phyloP scores from a whole-genome alignment of 2,113 vertebrate species.

The Pholis gunnellus region DNA sequence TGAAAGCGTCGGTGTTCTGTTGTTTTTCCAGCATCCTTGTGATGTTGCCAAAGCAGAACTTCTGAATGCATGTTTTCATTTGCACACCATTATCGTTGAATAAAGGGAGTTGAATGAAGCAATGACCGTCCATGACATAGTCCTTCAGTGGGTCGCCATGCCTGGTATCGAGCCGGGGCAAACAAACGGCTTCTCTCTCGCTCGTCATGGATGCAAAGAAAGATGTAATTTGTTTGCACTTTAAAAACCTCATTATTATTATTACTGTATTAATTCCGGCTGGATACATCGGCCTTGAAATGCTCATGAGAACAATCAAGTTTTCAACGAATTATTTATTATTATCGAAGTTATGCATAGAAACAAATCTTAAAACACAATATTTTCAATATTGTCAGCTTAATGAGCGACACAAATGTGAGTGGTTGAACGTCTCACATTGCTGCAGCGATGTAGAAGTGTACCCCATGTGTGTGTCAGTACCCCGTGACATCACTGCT shows the following conservation, averaged over 20 bases:
- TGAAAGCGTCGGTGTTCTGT: not conserved
- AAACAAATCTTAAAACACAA: too few relatives aligned
- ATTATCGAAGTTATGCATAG: too few relatives aligned
- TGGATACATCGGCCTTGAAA: not conserved
- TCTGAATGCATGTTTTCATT: not conserved
- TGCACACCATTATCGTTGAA: slow-evolving; percentile 10
- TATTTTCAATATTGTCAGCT: too few relatives aligned
- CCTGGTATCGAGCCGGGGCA: not conserved
- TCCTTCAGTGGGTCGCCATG: not conserved
- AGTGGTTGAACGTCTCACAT: not conserved
- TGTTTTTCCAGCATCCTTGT: slow-evolving; percentile 16
- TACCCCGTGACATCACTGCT: too few relatives aligned
- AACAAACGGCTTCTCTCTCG: not conserved
- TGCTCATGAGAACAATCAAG: not conserved
- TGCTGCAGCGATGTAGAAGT: too few relatives aligned
- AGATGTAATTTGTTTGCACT: not conserved
- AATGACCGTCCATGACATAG: not conserved
- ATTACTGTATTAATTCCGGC: too few relatives aligned
- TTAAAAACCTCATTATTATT: not conserved
- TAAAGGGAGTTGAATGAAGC: not conserved
- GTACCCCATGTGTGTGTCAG: too few relatives aligned
- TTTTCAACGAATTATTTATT: not conserved
- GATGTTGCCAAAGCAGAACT: slow-evolving; percentile 34
- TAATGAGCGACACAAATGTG: too few relatives aligned
- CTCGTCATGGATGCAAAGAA: not conserved